A percentile compares a stretch with the other conserved stretches of the same genome.
phyloP scores from a whole-genome alignment of 1,140 invertebrate species.

The Lasioglossum albipes region DNA sequence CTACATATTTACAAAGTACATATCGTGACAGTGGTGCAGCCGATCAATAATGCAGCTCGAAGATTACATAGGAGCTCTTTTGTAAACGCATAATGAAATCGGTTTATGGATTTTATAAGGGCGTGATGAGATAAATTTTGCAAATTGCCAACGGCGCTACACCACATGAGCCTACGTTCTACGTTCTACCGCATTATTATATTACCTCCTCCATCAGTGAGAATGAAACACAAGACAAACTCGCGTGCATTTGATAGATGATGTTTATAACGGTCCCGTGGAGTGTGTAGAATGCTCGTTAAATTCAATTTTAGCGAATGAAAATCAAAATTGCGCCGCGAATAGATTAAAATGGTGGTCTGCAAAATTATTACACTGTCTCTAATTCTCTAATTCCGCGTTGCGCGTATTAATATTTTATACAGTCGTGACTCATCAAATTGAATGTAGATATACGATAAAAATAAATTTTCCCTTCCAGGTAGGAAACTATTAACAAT shows the following conservation, averaged over 20 bases:
- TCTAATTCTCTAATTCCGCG: too few species aligned
- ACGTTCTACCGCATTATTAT: constrained; percentile 51
- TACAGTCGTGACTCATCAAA: too few species aligned
- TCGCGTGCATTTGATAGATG: neutral
- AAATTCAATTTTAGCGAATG: too few species aligned
- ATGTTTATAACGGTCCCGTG: neutral
- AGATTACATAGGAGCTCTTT: constrained; percentile 50
- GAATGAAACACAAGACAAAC: neutral
- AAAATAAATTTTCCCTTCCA: too few species aligned
- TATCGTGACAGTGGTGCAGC: constrained; percentile 11
- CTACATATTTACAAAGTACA: constrained; percentile 39
- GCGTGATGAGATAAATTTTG: constrained; percentile 57
- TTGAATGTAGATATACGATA: too few species aligned
- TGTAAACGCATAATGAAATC: constrained; percentile 33
- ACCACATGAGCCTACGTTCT: constrained; percentile 1
- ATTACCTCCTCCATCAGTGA: neutral
- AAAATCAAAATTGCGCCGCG: too few species aligned
- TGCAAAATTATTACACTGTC: too few species aligned
- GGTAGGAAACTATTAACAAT: too few species aligned
- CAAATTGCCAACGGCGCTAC: constrained; percentile 53
- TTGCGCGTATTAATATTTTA: too few species aligned
- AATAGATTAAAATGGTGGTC: too few species aligned
- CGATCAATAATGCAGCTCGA: constrained; percentile 50
- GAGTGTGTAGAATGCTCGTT: neutral
- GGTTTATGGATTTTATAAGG: too few species aligned